Evolutionary conservation across 2,888 invertebrate species (phyloP).

Genomic region (Catocala nupta): DNA sequence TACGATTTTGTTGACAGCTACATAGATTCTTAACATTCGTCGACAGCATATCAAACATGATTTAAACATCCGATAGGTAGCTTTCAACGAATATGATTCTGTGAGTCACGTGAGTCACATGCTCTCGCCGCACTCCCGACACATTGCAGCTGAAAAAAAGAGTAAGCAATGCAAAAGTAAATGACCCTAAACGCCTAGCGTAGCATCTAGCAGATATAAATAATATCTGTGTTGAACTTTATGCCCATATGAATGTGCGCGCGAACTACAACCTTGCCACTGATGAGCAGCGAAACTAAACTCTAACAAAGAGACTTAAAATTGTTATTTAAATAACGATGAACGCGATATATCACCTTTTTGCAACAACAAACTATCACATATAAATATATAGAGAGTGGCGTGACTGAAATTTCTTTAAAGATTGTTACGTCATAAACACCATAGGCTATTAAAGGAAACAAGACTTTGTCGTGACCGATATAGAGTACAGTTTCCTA

Average conservation of each 20-base stretch:
- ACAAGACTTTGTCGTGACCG: conserved; percentile 62
- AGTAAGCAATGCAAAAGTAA: conserved; percentile 69
- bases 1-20: conserved; percentile 48
- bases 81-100: conserved; percentile 36
- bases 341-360: conserved; percentile 53
- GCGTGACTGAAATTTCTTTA: conserved; percentile 78
- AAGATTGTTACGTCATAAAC: conserved; percentile 67
- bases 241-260: conserved; percentile 55
- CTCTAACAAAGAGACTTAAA: conserved; percentile 56
- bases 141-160: conserved; percentile 65
- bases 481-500: conserved; percentile 68
- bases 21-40: conserved; percentile 33
- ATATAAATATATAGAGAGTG: conserved; percentile 75
- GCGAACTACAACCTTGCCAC: conserved; percentile 40
- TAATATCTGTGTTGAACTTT: conserved; percentile 74
- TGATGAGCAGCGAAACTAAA: conserved; percentile 47
- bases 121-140: conserved; percentile 53
- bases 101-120: conserved; percentile 43
- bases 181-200: conserved; percentile 78
- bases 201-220: conserved; percentile 76
- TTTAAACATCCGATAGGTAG: conserved; percentile 18
- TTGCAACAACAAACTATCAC: conserved; percentile 58
- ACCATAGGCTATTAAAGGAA: conserved; percentile 56
- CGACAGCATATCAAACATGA: conserved; percentile 31
- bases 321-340: conserved; percentile 55